Conservation (phyloP, 2,797 vertebrate genomes). For the Acipenser transmontanus region DNA sequence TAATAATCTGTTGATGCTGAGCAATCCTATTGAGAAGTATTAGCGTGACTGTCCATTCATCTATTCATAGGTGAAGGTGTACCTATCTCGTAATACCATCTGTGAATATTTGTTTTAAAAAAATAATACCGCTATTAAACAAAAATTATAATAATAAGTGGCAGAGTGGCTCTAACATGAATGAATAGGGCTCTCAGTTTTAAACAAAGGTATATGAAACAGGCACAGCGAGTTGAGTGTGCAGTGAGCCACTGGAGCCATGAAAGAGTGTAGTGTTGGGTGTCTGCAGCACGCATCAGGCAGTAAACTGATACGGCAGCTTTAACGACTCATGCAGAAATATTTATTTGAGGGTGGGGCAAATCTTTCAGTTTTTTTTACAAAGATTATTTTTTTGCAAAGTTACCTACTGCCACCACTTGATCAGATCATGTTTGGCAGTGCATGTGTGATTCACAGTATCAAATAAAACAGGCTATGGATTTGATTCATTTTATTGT, state of each 20-base stretch:
- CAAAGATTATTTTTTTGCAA: conserved; percentile 1
- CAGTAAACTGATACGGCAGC: not conserved
- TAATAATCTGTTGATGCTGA: no score
- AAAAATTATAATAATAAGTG: no score
- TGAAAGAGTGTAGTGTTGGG: not conserved
- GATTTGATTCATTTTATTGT: not conserved
- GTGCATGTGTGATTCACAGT: not conserved
- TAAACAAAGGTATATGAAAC: not conserved
- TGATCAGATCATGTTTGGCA: not conserved
- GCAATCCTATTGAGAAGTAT: no score
- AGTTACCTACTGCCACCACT: not conserved
- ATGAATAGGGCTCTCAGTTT: not conserved
- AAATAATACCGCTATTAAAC: no score
- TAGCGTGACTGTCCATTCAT: no score
- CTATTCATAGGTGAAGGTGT: no score
- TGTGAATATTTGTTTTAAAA: no score
- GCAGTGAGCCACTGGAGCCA: not conserved
- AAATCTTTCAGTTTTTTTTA: not conserved
- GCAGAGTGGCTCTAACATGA: not conserved
- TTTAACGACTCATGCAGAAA: not conserved
- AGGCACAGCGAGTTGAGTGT: not conserved
- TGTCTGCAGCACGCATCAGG: not conserved
- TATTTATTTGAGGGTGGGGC: not conserved
- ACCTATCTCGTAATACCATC: no score
- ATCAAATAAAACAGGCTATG: not conserved